Evolutionary conservation across 30 jellyfish, hydroid and myxozoan genomes (phyloP).

Genomic region (Catostylus mosaicus): DNA sequence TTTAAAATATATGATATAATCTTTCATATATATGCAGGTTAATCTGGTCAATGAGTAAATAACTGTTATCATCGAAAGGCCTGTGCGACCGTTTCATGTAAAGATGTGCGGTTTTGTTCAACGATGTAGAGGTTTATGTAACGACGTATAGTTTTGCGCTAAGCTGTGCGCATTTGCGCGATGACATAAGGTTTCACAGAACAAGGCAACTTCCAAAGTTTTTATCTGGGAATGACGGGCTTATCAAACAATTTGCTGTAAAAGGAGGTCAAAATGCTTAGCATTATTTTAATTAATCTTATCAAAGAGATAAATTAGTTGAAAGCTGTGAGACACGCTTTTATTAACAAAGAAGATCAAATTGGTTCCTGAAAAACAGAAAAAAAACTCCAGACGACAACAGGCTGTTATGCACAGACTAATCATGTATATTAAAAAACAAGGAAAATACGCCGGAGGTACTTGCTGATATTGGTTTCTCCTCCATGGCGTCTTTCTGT

Average conservation of each 20-base stretch:
- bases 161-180: no score
- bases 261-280: conserved; percentile 38
- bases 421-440: conserved; percentile 24
- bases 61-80: no score
- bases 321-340: conserved; percentile 33
- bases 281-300: conserved; percentile 32
- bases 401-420: not conserved
- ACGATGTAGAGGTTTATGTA: no score
- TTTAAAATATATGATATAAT: no score
- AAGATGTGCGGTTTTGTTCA: no score
- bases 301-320: conserved; percentile 19
- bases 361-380: conserved; percentile 20
- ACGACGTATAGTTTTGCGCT: no score
- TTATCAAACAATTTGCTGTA: not conserved
- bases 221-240: not conserved
- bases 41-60: no score
- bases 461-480: not conserved
- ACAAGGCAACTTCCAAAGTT: no score
- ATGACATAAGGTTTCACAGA: no score
- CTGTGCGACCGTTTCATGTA: no score
- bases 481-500: not conserved
- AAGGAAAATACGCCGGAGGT: not conserved
- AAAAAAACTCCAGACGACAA: conserved; percentile 4
- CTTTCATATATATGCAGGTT: no score
- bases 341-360: conserved; percentile 3